Evolutionary conservation across 2,113 vertebrate species (phyloP).

Genomic region (Myrmecophaga tridactyla): DNA sequence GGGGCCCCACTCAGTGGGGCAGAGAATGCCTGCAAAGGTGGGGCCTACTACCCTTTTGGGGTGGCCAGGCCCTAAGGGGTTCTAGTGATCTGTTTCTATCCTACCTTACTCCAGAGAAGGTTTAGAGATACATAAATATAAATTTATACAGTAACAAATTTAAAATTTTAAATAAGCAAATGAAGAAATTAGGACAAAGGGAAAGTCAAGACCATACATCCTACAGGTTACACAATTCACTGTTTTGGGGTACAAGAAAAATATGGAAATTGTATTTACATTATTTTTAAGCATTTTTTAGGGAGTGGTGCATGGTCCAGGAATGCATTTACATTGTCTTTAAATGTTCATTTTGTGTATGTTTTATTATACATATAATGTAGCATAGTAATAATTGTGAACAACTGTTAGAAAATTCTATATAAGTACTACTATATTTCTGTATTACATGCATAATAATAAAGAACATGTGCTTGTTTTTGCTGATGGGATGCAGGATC

Average conservation of each 20-base stretch:
- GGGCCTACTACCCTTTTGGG: not conserved
- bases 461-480: not conserved
- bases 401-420: not conserved
- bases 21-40: not conserved
- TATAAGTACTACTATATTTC: not conserved
- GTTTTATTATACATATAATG: not conserved
- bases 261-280: not conserved
- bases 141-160: not conserved
- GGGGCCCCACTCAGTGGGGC: not conserved
- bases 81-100: not conserved
- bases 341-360: not conserved
- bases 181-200: slow-evolving; percentile 7
- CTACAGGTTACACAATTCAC: not conserved
- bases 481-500: not conserved
- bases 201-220: not conserved
- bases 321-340: too few relatives aligned
- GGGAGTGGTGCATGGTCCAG: too few relatives aligned
- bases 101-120: not conserved
- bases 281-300: too few relatives aligned
- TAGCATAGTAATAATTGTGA: not conserved
- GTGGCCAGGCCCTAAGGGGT: not conserved
- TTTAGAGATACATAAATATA: not conserved
- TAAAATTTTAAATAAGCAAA: not conserved
- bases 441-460: not conserved
- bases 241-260: not conserved